Evolutionary conservation across 2,113 vertebrate genomes (phyloP).

Genomic region (Zosterops japonicus): DNA sequence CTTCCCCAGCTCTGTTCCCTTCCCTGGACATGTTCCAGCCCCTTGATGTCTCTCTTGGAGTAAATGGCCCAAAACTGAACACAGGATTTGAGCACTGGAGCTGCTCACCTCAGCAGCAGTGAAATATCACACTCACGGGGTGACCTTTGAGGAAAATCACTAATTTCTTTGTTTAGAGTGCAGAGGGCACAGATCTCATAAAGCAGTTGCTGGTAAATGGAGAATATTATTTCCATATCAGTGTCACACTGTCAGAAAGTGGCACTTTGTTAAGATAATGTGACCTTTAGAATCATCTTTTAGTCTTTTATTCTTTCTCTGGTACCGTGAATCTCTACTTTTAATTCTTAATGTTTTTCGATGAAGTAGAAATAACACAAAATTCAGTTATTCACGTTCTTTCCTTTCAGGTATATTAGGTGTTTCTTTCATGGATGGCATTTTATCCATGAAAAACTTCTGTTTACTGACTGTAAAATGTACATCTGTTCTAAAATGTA

Average conservation of each 20-base stretch:
- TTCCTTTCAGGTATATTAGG: not conserved
- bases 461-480: conserved; percentile 8
- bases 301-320: conserved; percentile 59
- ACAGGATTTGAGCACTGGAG: not conserved
- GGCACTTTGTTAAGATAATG: conserved; percentile 79
- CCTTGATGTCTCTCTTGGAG: no score
- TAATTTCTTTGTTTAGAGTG: conserved; percentile 74
- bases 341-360: conserved; percentile 58
- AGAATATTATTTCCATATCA: conserved; percentile 61
- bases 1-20: not conserved
- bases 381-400: conserved; percentile 1
- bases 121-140: not conserved
- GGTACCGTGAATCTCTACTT: conserved; percentile 37
- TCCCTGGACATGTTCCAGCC: not conserved
- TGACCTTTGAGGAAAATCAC: conserved; percentile 79
- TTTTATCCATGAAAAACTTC: conserved; percentile 23
- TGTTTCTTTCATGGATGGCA: conserved; percentile 16
- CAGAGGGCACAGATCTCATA: conserved; percentile 64
- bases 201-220: conserved; percentile 57
- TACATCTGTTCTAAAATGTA: conserved; percentile 36
- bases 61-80: not conserved
- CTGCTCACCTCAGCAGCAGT: not conserved
- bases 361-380: conserved; percentile 39
- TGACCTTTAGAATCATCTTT: conserved; percentile 78
- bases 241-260: conserved; percentile 70